These are phyloP conservation scores for Agrotis exclamationis DNA, from an alignment of 2,888 invertebrate species.

Conservation along the genomic window DNA sequence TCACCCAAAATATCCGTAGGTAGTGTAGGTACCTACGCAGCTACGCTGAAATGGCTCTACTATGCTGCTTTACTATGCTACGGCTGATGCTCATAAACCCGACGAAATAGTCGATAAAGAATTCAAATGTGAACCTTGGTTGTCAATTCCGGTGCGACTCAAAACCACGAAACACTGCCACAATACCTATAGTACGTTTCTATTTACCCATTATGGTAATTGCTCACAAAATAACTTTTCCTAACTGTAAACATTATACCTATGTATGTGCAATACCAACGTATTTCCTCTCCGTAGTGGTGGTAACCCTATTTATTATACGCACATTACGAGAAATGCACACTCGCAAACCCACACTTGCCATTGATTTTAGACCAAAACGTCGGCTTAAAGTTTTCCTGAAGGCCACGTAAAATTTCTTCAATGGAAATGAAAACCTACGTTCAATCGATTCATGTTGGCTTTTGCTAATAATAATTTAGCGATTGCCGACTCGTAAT, in stretches of 20 bases:
- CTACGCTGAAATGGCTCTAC: not conserved
- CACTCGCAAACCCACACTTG: slow-evolving; percentile 26
- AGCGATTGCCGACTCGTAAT: slow-evolving; percentile 17
- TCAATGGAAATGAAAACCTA: slow-evolving; percentile 17
- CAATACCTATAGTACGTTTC: slow-evolving; percentile 1
- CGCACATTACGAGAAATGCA: slow-evolving; percentile 21
- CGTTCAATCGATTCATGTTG: slow-evolving; percentile 7
- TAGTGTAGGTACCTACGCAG: not conserved
- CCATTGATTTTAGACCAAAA: slow-evolving; percentile 24
- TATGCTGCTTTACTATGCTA: not conserved
- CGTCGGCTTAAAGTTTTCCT: slow-evolving; percentile 15
- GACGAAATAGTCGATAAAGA: not conserved
- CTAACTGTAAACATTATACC: slow-evolving; percentile 42
- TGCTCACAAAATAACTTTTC: slow-evolving; percentile 49
- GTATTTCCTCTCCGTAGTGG: slow-evolving; percentile 23
- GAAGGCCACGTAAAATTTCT: slow-evolving; percentile 1
- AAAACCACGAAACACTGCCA: not conserved
- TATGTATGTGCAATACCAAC: slow-evolving; percentile 31
- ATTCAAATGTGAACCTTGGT: not conserved
- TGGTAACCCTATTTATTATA: slow-evolving; percentile 44
- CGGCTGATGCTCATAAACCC: not conserved
- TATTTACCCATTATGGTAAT: slow-evolving; percentile 32
- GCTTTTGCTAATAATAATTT: slow-evolving; percentile 36
- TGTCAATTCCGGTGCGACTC: not conserved
- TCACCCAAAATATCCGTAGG: not conserved